Percentiles rank a stretch among this genome's conserved stretches.
These are phyloP conservation scores for Acronicta aceris DNA, from an alignment of 2,888 invertebrate species.

Conservation along the genomic window DNA sequence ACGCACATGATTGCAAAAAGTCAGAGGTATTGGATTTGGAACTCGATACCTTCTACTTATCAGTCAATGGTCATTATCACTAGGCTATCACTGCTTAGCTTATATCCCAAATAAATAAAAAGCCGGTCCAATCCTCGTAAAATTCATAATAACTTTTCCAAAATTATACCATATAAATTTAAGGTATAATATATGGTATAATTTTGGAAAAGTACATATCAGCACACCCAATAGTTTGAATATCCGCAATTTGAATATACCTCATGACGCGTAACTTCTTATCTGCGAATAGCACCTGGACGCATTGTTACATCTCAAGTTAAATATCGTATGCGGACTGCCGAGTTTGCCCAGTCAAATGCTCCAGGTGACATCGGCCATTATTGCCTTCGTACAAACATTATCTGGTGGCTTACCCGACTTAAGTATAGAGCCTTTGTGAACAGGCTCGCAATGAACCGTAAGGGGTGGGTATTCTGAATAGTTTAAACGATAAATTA, in stretches of 20 bases:
- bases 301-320: conserved; percentile 53
- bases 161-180: conserved; percentile 4
- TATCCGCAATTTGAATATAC: conserved; percentile 24
- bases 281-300: conserved; percentile 48
- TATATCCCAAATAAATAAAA: no score
- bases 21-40: no score
- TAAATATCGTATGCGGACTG: conserved; percentile 59
- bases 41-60: no score
- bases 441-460: conserved; percentile 45
- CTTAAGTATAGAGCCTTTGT: conserved; percentile 66
- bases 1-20: no score
- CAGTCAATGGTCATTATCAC: no score
- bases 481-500: conserved; percentile 60
- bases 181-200: no score
- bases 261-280: conserved; percentile 29
- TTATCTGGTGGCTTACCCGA: conserved; percentile 71
- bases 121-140: not conserved
- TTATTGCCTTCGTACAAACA: conserved; percentile 87
- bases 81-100: no score
- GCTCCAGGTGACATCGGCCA: conserved; percentile 77
- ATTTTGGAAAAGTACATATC: no score
- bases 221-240: conserved; percentile 5
- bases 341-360: conserved; percentile 84
- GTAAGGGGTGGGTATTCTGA: conserved; percentile 37
- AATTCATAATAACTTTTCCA: not conserved